phyloP scores from a whole-genome alignment of 2,888 invertebrate genomes.

The Empis livida region DNA sequence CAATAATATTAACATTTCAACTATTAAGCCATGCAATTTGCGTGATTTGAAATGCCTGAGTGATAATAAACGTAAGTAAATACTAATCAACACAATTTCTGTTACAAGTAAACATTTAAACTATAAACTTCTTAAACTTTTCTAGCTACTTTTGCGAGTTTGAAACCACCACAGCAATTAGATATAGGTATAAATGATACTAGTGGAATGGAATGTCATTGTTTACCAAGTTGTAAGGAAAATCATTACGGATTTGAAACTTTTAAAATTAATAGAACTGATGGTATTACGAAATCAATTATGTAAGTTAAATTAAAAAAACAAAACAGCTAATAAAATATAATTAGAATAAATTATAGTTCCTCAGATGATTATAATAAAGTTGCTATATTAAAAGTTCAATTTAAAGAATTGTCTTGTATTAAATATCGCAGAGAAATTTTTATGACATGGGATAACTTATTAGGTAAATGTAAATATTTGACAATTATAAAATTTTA shows the following conservation, averaged over 20 bases:
- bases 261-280: slow-evolving; percentile 5
- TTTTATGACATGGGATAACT: slow-evolving; percentile 42
- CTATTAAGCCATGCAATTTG: slow-evolving; percentile 10
- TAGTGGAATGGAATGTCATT: slow-evolving; percentile 14
- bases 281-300: neutral
- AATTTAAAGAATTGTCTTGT: slow-evolving; percentile 37
- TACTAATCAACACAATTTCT: no score
- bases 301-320: neutral
- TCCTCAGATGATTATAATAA: slow-evolving; percentile 13
- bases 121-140: no score
- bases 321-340: neutral
- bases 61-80: slow-evolving; percentile 12
- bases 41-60: slow-evolving; percentile 15
- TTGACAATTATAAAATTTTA: neutral
- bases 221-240: slow-evolving; percentile 15
- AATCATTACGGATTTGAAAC: slow-evolving; percentile 10
- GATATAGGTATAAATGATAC: neutral
- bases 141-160: slow-evolving; percentile 14
- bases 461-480: slow-evolving; percentile 35
- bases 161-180: slow-evolving; percentile 6
- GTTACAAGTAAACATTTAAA: no score
- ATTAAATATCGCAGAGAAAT: slow-evolving; percentile 42
- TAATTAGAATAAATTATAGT: neutral
- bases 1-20: neutral
- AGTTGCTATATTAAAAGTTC: slow-evolving; percentile 19